These are phyloP conservation scores for Verasper variegatus DNA, from an alignment of 2,113 vertebrate species.

Conservation along the genomic window DNA sequence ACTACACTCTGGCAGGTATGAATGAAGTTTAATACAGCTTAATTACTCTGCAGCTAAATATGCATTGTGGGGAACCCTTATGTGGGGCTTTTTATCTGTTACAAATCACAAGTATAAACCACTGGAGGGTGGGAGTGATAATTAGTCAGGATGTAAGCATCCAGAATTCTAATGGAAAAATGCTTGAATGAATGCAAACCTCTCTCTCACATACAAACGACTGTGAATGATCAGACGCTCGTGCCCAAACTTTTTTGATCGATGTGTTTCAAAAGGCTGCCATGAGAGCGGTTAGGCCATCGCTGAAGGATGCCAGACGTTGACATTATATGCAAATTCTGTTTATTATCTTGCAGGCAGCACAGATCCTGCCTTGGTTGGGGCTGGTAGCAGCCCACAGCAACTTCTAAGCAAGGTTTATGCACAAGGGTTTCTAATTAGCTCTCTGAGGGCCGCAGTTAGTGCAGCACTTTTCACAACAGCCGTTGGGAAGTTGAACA, in stretches of 20 bases:
- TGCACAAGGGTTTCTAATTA: conserved; percentile 85
- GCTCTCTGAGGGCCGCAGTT: conserved; percentile 83
- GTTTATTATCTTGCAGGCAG: conserved; percentile 82
- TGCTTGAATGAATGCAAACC: conserved; percentile 39
- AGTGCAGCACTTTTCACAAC: conserved; percentile 75
- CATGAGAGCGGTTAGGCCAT: conserved; percentile 56
- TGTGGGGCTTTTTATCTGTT: conserved; percentile 70
- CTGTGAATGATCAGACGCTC: conserved; percentile 63
- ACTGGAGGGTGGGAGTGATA: conserved; percentile 73
- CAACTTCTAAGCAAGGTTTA: conserved; percentile 81
- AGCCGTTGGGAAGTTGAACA: conserved; percentile 80
- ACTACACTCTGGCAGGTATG: conserved; percentile 82
- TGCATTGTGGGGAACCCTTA: conserved; percentile 68
- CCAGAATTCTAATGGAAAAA: conserved; percentile 59
- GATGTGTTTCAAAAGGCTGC: conserved; percentile 62
- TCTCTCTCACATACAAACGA: conserved; percentile 49
- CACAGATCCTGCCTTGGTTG: conserved; percentile 77
- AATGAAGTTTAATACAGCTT: conserved; percentile 80
- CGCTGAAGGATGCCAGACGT: conserved; percentile 70
- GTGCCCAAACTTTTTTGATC: conserved; percentile 61
- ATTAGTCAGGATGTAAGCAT: conserved; percentile 72
- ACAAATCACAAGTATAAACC: conserved; percentile 76
- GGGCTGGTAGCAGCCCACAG: conserved; percentile 78
- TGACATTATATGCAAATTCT: conserved; percentile 85
- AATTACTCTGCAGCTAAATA: conserved; percentile 80